These are phyloP conservation scores for Tapera naevia DNA, from an alignment of 2,797 vertebrate species.

Conservation along the genomic window DNA sequence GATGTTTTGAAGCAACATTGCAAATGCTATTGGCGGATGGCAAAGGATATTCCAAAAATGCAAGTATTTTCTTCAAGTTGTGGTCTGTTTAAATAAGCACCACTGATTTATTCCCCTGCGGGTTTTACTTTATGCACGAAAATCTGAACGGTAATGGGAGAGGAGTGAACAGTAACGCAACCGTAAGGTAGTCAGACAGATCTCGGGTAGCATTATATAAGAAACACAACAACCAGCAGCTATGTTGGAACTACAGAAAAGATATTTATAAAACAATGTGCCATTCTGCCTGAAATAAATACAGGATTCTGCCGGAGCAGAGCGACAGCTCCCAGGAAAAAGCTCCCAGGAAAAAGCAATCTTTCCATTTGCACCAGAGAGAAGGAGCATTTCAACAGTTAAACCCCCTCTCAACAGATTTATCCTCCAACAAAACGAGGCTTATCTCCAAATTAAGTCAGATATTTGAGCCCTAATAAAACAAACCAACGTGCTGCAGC, in stretches of 20 bases:
- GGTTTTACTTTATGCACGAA: slow-evolving; percentile 50
- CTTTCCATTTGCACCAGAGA: slow-evolving; percentile 48
- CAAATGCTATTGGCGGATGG: neutral
- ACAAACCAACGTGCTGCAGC: neutral
- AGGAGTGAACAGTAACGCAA: neutral
- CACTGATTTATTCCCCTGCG: neutral
- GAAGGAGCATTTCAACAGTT: slow-evolving; percentile 56
- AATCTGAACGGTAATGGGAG: slow-evolving; percentile 35
- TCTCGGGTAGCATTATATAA: slow-evolving; percentile 53
- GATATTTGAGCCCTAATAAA: slow-evolving; percentile 61
- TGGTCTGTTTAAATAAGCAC: slow-evolving; percentile 44
- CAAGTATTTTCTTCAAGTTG: slow-evolving; percentile 16
- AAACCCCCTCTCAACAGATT: slow-evolving; percentile 56
- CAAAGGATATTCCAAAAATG: neutral
- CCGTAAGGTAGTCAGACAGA: neutral
- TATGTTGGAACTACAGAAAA: slow-evolving; percentile 50
- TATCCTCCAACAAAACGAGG: slow-evolving; percentile 35
- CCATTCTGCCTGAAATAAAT: slow-evolving; percentile 60
- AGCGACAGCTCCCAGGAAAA: slow-evolving; percentile 28
- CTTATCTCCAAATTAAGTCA: slow-evolving; percentile 59
- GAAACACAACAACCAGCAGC: slow-evolving; percentile 56
- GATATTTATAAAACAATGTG: slow-evolving; percentile 62
- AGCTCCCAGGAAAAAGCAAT: slow-evolving; percentile 43
- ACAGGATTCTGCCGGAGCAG: neutral
- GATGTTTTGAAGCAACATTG: neutral